Evolutionary conservation across 2,113 vertebrate genomes (phyloP).

Genomic region (Holacanthus passer): DNA sequence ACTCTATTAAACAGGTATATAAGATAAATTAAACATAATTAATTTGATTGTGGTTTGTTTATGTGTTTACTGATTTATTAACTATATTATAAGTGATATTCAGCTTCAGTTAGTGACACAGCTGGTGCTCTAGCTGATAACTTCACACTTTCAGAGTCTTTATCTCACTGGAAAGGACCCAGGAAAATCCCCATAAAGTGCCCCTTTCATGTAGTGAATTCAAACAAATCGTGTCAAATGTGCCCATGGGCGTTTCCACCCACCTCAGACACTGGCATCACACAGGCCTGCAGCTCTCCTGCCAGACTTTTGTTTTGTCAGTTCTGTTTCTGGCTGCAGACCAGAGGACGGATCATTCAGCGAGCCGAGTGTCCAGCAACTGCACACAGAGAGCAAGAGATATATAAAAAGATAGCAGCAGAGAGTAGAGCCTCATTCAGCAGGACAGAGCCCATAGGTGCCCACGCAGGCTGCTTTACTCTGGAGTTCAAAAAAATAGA

Average conservation of each 20-base stretch:
- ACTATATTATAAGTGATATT: background rate
- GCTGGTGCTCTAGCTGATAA: slow-evolving; percentile 10
- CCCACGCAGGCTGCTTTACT: slow-evolving; percentile 36
- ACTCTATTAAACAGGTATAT: background rate
- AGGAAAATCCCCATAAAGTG: slow-evolving; percentile 63
- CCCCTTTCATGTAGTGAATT: slow-evolving; percentile 51
- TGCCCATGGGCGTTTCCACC: slow-evolving; percentile 50
- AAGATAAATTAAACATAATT: background rate
- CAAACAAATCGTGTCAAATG: slow-evolving; percentile 58
- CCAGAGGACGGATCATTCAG: slow-evolving; percentile 50
- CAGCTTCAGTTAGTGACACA: background rate
- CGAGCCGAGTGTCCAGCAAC: slow-evolving; percentile 21
- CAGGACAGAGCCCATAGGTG: slow-evolving; percentile 10
- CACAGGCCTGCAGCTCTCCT: slow-evolving; percentile 6
- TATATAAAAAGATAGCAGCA: slow-evolving; percentile 25
- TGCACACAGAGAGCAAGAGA: slow-evolving; percentile 29
- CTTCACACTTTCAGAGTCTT: slow-evolving; percentile 25
- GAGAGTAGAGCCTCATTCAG: slow-evolving; percentile 41
- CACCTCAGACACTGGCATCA: slow-evolving; percentile 46
- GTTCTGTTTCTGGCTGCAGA: slow-evolving; percentile 40
- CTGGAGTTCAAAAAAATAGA: slow-evolving; percentile 44
- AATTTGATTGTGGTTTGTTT: background rate
- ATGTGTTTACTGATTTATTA: too few relatives aligned
- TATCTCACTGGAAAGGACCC: slow-evolving; percentile 49
- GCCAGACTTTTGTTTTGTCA: slow-evolving; percentile 65